Evolutionary conservation across 2,888 invertebrate genomes (phyloP).

Genomic region (Mechanitis mazaeus): DNA sequence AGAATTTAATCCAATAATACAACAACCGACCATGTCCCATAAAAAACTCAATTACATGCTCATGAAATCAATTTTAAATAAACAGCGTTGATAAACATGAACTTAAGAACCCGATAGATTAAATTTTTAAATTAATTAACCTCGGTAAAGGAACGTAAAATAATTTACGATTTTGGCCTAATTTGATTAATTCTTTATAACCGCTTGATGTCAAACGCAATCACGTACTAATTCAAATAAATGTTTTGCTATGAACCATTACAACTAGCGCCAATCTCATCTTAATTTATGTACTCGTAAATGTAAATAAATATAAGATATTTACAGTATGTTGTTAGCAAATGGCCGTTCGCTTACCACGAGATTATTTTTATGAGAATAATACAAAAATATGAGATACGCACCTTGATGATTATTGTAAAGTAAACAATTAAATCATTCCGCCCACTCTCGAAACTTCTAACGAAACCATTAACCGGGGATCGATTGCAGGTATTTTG

Average conservation of each 20-base stretch:
- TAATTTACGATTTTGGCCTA: conserved; percentile 13
- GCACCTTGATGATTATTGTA: conserved; percentile 47
- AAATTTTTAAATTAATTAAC: conserved; percentile 20
- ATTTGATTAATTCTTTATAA: conserved; percentile 10
- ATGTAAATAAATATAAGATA: conserved; percentile 8
- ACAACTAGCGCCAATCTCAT: no score
- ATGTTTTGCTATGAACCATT: not conserved
- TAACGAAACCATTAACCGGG: conserved; percentile 11
- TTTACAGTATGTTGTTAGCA: conserved; percentile 17
- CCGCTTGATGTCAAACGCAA: not conserved
- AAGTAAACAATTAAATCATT: conserved; percentile 59
- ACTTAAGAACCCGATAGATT: conserved; percentile 19
- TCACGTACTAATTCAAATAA: not conserved
- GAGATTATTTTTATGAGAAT: conserved; percentile 32
- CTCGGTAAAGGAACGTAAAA: conserved; percentile 15
- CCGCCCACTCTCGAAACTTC: conserved; percentile 35
- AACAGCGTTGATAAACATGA: conserved; percentile 29
- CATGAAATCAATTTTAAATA: conserved; percentile 40
- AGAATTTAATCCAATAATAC: conserved; percentile 13
- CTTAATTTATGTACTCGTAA: no score
- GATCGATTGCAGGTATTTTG: not conserved
- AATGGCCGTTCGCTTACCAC: conserved; percentile 28
- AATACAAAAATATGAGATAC: conserved; percentile 48
- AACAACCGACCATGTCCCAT: conserved; percentile 35
- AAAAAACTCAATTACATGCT: conserved; percentile 68